Conservation (phyloP, 1,140 invertebrate species). For the Phortica variegata region DNA sequence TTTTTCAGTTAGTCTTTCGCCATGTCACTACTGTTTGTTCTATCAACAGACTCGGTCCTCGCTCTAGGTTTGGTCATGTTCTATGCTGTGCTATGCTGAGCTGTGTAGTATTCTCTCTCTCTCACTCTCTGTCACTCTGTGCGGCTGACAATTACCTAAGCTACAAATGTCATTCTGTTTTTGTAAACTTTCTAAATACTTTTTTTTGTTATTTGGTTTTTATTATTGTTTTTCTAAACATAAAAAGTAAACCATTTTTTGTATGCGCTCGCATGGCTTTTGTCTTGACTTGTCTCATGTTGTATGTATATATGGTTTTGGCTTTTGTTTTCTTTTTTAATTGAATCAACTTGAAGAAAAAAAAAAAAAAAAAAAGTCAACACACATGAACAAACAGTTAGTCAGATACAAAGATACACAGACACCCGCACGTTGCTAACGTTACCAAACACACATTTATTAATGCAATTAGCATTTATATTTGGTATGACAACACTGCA, state of each 20-base stretch:
- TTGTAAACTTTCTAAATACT: constrained; percentile 48
- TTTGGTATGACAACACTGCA: constrained; percentile 10
- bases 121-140: constrained; percentile 15
- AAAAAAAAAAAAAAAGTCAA: no score
- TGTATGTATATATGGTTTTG: not conserved
- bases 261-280: constrained; percentile 27
- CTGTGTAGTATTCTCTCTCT: no score
- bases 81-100: constrained; percentile 34
- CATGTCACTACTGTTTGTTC: no score
- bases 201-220: constrained; percentile 20
- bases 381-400: constrained; percentile 11
- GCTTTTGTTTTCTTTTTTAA: constrained; percentile 45
- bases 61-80: no score
- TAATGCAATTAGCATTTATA: constrained; percentile 52
- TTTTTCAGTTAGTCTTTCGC: no score
- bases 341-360: constrained; percentile 33
- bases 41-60: no score
- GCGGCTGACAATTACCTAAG: constrained; percentile 50
- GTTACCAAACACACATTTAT: constrained; percentile 36
- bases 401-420: not conserved
- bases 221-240: not conserved
- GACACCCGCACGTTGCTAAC: not conserved
- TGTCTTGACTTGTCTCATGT: constrained; percentile 37
- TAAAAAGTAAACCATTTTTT: constrained; percentile 38
- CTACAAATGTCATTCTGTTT: constrained; percentile 40